Evolutionary conservation across 2,888 invertebrate species (phyloP).

Genomic region (Poecilobothrus nobilitatus): DNA sequence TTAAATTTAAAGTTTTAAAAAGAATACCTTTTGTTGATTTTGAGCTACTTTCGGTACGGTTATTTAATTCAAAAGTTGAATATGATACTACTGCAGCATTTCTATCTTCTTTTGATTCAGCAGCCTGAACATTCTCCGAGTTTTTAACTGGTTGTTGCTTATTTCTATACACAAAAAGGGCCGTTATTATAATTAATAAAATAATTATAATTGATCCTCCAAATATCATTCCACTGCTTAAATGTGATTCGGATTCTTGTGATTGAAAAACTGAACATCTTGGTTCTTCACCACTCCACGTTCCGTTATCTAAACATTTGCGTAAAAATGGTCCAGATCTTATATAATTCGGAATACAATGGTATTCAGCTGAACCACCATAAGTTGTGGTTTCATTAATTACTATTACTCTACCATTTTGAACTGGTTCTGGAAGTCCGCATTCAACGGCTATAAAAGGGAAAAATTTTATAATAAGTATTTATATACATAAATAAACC

Average conservation of each 20-base stretch:
- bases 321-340: slow-evolving; percentile 73
- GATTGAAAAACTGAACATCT: slow-evolving; percentile 63
- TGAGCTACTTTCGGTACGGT: slow-evolving; percentile 25
- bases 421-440: slow-evolving; percentile 66
- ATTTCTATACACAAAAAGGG: slow-evolving; percentile 72
- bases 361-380: slow-evolving; percentile 80
- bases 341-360: slow-evolving; percentile 76
- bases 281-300: slow-evolving; percentile 83
- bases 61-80: slow-evolving; percentile 65
- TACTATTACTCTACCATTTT: slow-evolving; percentile 78
- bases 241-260: slow-evolving; percentile 63
- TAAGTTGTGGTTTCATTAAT: slow-evolving; percentile 76
- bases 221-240: slow-evolving; percentile 75
- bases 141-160: slow-evolving; percentile 81
- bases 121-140: slow-evolving; percentile 79
- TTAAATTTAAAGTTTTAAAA: too few species aligned
- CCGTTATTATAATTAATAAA: slow-evolving; percentile 65
- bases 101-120: slow-evolving; percentile 76
- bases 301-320: slow-evolving; percentile 73
- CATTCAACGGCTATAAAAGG: slow-evolving; percentile 68
- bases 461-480: slow-evolving; percentile 10
- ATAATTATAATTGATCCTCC: slow-evolving; percentile 75
- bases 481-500: not conserved
- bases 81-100: slow-evolving; percentile 85
- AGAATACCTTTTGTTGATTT: slow-evolving; percentile 22